Base-by-base conservation (phyloP, 2,113 vertebrate genomes). In the Thermophis baileyi region DNA sequence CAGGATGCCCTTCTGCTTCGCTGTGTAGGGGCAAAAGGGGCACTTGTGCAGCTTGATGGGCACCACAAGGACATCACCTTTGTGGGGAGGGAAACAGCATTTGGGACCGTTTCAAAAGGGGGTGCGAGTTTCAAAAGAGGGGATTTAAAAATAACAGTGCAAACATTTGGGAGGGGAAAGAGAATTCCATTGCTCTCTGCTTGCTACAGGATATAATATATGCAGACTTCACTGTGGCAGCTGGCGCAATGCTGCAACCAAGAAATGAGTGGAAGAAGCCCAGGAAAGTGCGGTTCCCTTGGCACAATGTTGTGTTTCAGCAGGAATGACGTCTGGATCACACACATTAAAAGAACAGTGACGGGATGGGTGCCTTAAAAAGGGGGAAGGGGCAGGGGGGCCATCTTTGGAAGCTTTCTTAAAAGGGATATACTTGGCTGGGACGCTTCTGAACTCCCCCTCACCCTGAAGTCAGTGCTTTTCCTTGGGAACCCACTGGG, bases 1-100 rank as follows among this genome's bases (percentile, higher is more conserved):
- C 24, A 99, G 97, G 92, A 99, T 99, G 1, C 99, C 99, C 92
- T 99, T 99, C 98, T 99, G 99, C 91, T 99, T 99, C 92, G 99
- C 98, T 0, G 99, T 99, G 97, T 99, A 99, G 0, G 99, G 99
- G 87, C 99, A 99, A 97, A 99, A 99, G 0, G 99, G 99, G 85
- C 99, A 99, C 90, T 98, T 99, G 97, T 99, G 99, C 50, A 99
- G 98, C 97, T 99, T 99, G 96, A 99, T 99, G 0, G 98, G 98
- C 95, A 99, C 98, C 49, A 99, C 98, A 89, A 99, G 95, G 92
- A 99, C 98, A 4, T 99, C 98, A 92, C 99, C 99, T 99, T 96
- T 1, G 94, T 93, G 60, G 22, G 44, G 44, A 2, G 27, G 25
- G 25, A 49, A 30, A 50, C 1, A 87, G 85, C 40, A 49, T 30